Evolutionary conservation across 2,888 invertebrate genomes (phyloP).

Genomic region (Pachymerium ferrugineum): DNA sequence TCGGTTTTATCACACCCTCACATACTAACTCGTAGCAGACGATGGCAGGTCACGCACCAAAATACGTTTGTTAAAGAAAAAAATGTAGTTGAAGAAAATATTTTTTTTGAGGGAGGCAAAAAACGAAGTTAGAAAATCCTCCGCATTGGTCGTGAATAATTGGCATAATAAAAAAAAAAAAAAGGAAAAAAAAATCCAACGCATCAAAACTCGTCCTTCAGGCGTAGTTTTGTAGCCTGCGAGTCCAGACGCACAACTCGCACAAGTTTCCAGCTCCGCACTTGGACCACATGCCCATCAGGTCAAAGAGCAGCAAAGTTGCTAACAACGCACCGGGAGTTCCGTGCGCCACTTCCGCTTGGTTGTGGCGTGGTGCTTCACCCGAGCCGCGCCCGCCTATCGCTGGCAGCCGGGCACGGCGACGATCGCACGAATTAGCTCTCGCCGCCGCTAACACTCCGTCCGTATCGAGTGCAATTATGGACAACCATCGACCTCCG

Average conservation of each 20-base stretch:
- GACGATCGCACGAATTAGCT: neutral
- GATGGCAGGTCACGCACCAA: no score
- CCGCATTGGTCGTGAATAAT: conserved; percentile 1
- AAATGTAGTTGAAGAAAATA: neutral
- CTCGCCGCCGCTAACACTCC: neutral
- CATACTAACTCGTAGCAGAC: no score
- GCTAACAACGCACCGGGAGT: neutral
- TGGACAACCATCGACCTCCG: conserved; percentile 1
- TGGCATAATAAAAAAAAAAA: neutral
- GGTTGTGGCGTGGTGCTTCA: neutral
- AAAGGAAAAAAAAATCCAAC: neutral
- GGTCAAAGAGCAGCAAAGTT: neutral
- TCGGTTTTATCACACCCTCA: no score
- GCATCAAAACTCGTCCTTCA: no score
- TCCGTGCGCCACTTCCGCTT: conserved; percentile 16
- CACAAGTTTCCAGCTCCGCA: neutral
- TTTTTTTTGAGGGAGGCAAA: neutral
- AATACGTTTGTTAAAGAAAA: neutral
- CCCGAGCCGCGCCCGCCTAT: neutral
- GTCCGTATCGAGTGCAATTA: no score
- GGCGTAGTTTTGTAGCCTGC: neutral
- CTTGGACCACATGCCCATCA: neutral
- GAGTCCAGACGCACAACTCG: neutral
- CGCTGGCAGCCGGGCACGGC: neutral
- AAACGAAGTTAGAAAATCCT: neutral